Evolutionary conservation across 2,113 vertebrate species (phyloP).

Genomic region (Lophotis ruficrista): DNA sequence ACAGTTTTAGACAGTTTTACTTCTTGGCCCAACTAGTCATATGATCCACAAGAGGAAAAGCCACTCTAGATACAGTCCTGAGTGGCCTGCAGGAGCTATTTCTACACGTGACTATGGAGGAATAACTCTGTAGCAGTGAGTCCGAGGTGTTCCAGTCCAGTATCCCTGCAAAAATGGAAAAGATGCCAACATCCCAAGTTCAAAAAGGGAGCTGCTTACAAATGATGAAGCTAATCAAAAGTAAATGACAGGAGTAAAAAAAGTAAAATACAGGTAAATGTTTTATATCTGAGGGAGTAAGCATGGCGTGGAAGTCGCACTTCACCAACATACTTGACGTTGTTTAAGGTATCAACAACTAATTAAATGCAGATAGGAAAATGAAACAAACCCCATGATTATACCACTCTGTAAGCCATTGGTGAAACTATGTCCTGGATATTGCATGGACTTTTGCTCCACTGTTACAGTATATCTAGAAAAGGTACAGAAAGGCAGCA

Average conservation of each 20-base stretch:
- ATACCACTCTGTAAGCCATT: neutral
- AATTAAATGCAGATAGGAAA: neutral
- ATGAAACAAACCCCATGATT: neutral
- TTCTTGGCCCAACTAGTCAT: neutral
- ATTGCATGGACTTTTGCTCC: neutral
- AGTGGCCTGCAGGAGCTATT: neutral
- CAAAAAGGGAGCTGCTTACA: neutral
- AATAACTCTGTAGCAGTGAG: neutral
- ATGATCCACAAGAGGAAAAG: neutral
- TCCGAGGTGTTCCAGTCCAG: neutral
- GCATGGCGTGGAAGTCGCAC: neutral
- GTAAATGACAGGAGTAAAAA: neutral
- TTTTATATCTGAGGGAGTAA: neutral
- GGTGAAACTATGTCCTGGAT: neutral
- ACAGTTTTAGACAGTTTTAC: neutral
- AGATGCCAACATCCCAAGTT: neutral
- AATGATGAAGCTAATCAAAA: neutral
- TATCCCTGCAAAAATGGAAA: neutral
- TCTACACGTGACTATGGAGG: neutral
- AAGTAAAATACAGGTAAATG: neutral
- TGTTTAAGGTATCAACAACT: neutral
- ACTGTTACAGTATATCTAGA: neutral
- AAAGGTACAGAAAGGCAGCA: neutral
- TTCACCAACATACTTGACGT: neutral
- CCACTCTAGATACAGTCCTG: neutral